A percentile compares a stretch with the other conserved stretches of the same genome.
phyloP scores from a whole-genome alignment of 37 sponge, comb jelly and placozoan genomes.

The Diacarnus erythraeanus region DNA sequence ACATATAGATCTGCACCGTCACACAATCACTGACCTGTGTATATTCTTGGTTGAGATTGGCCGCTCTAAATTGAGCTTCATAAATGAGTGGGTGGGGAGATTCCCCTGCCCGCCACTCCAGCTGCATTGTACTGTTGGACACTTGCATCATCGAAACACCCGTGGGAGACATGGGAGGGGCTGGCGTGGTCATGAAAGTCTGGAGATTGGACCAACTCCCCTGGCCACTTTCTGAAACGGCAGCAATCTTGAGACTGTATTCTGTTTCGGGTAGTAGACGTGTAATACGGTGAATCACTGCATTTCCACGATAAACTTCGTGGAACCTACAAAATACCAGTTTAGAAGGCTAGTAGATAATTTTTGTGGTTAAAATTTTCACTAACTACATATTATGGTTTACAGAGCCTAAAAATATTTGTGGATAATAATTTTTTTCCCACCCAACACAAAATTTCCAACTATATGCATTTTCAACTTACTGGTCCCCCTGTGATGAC shows the following conservation, averaged over 20 bases:
- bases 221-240: slow-evolving; percentile 54
- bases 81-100: slow-evolving; percentile 13
- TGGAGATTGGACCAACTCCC: slow-evolving; percentile 55
- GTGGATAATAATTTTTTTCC: too few species aligned
- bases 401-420: too few species aligned
- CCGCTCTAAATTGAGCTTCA: slow-evolving; percentile 33
- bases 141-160: slow-evolving; percentile 62
- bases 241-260: slow-evolving; percentile 58
- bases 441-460: too few species aligned
- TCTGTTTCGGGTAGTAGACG: slow-evolving; percentile 43
- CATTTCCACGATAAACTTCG: slow-evolving; percentile 46
- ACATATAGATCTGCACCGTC: too few species aligned
- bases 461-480: too few species aligned
- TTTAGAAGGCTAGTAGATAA: too few species aligned
- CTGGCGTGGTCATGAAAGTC: slow-evolving; percentile 51
- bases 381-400: too few species aligned
- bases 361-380: too few species aligned
- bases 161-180: slow-evolving; percentile 46
- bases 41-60: slow-evolving; percentile 21
- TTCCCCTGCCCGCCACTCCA: slow-evolving; percentile 31
- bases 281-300: slow-evolving; percentile 22
- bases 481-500: slow-evolving; percentile 10
- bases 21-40: too few species aligned
- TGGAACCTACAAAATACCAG: slow-evolving; percentile 50
- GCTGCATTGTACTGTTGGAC: background rate